These are phyloP conservation scores for Pollachius pollachius DNA, from an alignment of 2,113 vertebrate species.

Conservation along the genomic window DNA sequence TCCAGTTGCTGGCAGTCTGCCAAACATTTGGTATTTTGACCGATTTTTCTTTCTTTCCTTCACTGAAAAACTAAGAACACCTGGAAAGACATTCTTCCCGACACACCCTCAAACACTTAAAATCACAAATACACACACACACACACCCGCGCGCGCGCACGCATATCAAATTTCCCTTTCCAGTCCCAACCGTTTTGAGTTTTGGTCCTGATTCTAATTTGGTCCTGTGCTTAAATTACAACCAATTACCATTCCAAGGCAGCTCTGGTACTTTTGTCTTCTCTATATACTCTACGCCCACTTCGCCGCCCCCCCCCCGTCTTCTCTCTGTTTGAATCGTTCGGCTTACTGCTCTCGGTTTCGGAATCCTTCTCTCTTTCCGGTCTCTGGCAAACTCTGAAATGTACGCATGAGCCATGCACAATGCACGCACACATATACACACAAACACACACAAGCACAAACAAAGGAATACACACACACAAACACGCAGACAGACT, in stretches of 20 bases:
- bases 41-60: background rate
- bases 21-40: background rate
- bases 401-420: no score
- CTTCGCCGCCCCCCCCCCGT: constrained; percentile 26
- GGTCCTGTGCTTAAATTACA: constrained; percentile 45
- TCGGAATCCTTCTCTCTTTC: constrained; percentile 15
- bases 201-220: constrained; percentile 45
- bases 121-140: background rate
- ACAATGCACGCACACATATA: constrained; percentile 1
- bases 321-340: background rate
- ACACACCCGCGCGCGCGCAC: background rate
- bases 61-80: background rate
- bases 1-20: background rate
- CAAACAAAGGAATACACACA: background rate
- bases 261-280: constrained; percentile 5
- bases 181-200: constrained; percentile 32
- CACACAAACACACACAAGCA: background rate
- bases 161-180: constrained; percentile 44
- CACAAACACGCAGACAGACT: constrained; percentile 3
- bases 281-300: constrained; percentile 4
- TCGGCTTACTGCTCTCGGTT: background rate
- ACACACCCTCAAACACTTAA: background rate
- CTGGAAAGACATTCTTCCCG: background rate
- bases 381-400: constrained; percentile 8
- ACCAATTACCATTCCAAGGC: constrained; percentile 43